Conservation (phyloP, 1,140 invertebrate species). For the Condylostylus longicornis region DNA sequence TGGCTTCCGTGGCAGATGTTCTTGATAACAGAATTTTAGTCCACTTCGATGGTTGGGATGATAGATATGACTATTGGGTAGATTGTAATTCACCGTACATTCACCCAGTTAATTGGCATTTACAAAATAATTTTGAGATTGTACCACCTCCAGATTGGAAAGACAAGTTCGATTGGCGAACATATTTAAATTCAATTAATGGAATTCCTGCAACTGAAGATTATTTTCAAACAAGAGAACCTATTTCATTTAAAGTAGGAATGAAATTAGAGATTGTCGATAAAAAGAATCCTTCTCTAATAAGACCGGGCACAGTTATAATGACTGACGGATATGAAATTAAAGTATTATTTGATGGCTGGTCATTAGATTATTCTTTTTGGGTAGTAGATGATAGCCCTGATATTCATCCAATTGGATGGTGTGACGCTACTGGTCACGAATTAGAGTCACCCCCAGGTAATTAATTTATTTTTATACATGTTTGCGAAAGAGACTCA, state of each 20-base stretch:
- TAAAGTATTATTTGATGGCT: conserved; percentile 81
- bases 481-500: no score
- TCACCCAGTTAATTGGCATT: conserved; percentile 86
- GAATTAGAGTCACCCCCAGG: conserved; percentile 67
- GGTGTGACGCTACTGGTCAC: conserved; percentile 77
- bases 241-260: conserved; percentile 65
- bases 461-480: no score
- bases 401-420: conserved; percentile 82
- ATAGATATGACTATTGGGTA: conserved; percentile 88
- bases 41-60: conserved; percentile 91
- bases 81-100: conserved; percentile 80
- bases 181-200: conserved; percentile 64
- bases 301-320: conserved; percentile 71
- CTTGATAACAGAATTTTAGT: conserved; percentile 74
- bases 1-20: conserved; percentile 73
- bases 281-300: conserved; percentile 52
- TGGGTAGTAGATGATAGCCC: conserved; percentile 83
- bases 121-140: conserved; percentile 58
- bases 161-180: conserved; percentile 68
- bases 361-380: conserved; percentile 70
- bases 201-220: conserved; percentile 60
- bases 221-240: conserved; percentile 64
- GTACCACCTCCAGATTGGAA: conserved; percentile 60
- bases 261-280: conserved; percentile 90
- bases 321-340: conserved; percentile 63